phyloP scores from a whole-genome alignment of 2,888 invertebrate genomes.

The Antitype chi region DNA sequence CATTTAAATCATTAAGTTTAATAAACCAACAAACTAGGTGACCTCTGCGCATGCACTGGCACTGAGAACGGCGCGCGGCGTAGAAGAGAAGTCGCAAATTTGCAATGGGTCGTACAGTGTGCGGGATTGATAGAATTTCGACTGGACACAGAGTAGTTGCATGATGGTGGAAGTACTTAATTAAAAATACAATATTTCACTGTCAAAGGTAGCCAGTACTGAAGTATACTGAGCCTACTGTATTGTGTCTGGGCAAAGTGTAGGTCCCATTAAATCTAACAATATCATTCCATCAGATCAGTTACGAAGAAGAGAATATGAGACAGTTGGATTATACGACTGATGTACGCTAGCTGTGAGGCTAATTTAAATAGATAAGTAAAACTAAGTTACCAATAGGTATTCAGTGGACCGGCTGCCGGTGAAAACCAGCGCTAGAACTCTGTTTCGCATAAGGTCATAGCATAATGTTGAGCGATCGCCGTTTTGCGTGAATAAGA shows the following conservation, averaged over 20 bases:
- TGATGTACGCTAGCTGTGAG: not conserved
- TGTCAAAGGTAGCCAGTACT: too few relatives aligned
- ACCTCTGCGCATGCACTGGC: not conserved
- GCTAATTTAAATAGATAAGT: not conserved
- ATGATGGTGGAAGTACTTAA: too few relatives aligned
- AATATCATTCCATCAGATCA: not conserved
- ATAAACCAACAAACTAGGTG: not conserved
- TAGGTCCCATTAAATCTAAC: not conserved
- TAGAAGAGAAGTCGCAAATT: not conserved
- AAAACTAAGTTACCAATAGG: not conserved
- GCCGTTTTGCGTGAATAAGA: too few relatives aligned
- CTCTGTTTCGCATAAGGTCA: too few relatives aligned
- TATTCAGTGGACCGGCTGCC: not conserved
- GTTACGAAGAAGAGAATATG: not conserved
- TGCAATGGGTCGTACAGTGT: too few relatives aligned
- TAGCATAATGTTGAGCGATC: too few relatives aligned
- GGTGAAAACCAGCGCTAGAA: too few relatives aligned
- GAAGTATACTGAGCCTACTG: too few relatives aligned
- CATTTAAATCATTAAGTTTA: not conserved
- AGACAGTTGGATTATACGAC: not conserved
- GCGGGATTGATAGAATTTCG: too few relatives aligned
- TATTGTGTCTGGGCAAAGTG: too few relatives aligned
- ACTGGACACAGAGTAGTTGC: too few relatives aligned
- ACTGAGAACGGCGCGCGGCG: not conserved
- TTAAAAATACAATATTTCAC: too few relatives aligned